Percentiles rank a stretch among this genome's conserved stretches.
These are phyloP conservation scores for Talpa occidentalis DNA, from an alignment of 2,113 vertebrate species.

Conservation along the genomic window DNA sequence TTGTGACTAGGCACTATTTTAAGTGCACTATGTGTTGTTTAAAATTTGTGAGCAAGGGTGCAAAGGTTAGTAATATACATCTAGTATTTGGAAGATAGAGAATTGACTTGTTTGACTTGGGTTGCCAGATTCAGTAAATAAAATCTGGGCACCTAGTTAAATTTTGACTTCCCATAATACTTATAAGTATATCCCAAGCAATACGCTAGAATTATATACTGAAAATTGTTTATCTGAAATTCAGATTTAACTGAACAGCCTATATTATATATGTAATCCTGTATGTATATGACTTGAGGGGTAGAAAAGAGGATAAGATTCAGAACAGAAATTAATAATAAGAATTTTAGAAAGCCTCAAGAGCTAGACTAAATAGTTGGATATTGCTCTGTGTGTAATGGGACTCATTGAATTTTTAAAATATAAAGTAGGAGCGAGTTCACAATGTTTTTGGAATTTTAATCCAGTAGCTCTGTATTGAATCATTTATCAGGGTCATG, in stretches of 20 bases:
- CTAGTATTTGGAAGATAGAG: neutral
- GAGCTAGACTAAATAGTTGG: neutral
- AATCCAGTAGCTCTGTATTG: neutral
- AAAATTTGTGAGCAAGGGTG: neutral
- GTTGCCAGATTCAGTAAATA: slow-evolving; percentile 37
- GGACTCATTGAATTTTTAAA: neutral
- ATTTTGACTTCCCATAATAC: neutral
- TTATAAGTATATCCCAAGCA: slow-evolving; percentile 9
- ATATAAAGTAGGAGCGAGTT: neutral
- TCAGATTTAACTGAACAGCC: neutral
- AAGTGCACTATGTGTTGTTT: neutral
- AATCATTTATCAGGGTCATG: neutral
- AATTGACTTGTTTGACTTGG: neutral
- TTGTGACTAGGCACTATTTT: neutral
- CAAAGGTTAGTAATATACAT: neutral
- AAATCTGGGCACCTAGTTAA: neutral
- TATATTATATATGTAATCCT: neutral
- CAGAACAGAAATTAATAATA: slow-evolving; percentile 19
- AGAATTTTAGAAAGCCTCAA: neutral
- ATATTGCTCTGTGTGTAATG: slow-evolving; percentile 7
- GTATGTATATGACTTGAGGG: neutral
- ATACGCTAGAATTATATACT: neutral
- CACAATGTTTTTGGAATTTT: slow-evolving; percentile 11
- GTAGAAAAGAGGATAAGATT: neutral
- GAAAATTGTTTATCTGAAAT: slow-evolving; percentile 15